Evolutionary conservation across 2,888 invertebrate genomes (phyloP), one percentile per base, ranked within the genome.

Genomic region (Nysson spinosus): DNA sequence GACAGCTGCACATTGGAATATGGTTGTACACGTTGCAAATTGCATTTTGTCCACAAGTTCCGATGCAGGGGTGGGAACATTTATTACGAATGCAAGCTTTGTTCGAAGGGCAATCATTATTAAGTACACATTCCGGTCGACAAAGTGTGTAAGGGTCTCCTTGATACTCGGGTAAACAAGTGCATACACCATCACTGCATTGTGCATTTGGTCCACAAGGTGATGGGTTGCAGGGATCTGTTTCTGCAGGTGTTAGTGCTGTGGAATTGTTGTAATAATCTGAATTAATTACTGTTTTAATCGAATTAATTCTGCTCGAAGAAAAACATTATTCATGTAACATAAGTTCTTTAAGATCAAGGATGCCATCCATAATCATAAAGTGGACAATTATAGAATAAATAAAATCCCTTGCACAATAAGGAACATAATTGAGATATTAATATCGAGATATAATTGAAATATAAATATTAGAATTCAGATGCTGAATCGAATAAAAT

Each of bases 161-260:
- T 6, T 89, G 87, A 78, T 90, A 92, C 44, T 90, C 90, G 0
- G 90, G 88, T 35, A 91, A 83, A 80, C 93, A 93, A 6, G 89
- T 88, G 78, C 93, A 93, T n/a, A 90, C 86, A 0, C 91, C 90
- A 69, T 91, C 89, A 24, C 89, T 88, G 46, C 92, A 93, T 76
- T 61, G 50, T 6, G 74, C 55, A 40, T 74, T 75, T 0, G 65
- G 6, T 24, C 91, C 91, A 78, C 91, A 91, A 2, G 94, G 91
- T 7, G 93, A 91, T 4, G 93, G 92, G 81, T 91, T 91, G 88
- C 96, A 96, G 9, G 93, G 94, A 84, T 96, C 93, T 12, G 55
- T 67, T 77, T 9, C 50, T 7, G 55, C 58, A 4, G 52, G 37
- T 0, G 42, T 24, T 4, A n/a, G 0, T 3, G 14, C 65, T 65